Evolutionary conservation across 2,888 invertebrate genomes (phyloP).

Genomic region (Tachina lurida): DNA sequence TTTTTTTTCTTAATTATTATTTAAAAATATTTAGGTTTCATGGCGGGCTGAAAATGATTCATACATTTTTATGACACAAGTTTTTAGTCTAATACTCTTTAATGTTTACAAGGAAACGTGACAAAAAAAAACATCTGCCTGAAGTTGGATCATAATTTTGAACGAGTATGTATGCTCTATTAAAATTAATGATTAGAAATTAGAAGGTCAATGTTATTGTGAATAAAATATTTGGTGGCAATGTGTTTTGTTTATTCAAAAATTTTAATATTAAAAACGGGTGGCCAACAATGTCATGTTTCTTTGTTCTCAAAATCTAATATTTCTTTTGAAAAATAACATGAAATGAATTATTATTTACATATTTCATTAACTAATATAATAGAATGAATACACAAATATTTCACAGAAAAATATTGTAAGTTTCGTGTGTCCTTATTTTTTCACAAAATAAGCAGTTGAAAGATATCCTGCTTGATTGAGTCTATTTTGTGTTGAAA

Average conservation of each 20-base stretch:
- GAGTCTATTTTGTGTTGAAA: background rate
- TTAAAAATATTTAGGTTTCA: background rate
- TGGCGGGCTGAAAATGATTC: constrained; percentile 8
- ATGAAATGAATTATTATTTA: background rate
- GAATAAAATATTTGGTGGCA: background rate
- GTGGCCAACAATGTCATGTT: background rate
- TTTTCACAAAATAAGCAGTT: background rate
- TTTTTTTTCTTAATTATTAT: background rate
- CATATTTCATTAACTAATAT: background rate
- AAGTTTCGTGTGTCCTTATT: background rate
- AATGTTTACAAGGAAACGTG: constrained; percentile 12
- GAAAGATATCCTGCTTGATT: background rate
- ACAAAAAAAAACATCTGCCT: constrained; percentile 25
- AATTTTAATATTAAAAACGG: background rate
- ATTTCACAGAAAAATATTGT: background rate
- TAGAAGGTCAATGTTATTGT: constrained; percentile 45
- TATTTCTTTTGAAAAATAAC: background rate
- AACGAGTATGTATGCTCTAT: background rate
- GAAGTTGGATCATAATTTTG: constrained; percentile 4
- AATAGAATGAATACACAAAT: background rate
- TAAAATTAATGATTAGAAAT: constrained; percentile 14
- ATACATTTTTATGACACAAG: constrained; percentile 9
- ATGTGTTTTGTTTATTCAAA: background rate
- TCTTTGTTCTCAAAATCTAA: background rate
- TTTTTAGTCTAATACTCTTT: constrained; percentile 6